Evolutionary conservation across 2,888 invertebrate genomes (phyloP), one percentile per base, ranked within the genome.

Genomic region (Cyaniris semiargus): DNA sequence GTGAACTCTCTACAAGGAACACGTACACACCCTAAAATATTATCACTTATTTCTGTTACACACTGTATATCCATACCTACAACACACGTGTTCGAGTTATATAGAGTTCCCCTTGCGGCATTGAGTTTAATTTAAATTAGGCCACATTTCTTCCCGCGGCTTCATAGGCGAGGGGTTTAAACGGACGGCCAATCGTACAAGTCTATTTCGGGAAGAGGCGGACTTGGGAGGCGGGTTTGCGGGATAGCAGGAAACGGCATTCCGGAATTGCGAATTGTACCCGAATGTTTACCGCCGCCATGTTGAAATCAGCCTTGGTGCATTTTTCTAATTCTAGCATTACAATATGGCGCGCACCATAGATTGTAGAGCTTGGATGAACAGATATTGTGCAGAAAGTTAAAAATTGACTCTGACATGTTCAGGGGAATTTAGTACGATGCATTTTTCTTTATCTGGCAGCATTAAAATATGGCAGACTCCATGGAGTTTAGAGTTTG

Each of bases 141-240:
- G 23, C n/a, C 60, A 76, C 21, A 44, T 31, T 18, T 56, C 31
- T 27, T 60, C 60, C 10, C 8, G 76, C 44, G 84, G 85, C 85
- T 84, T 89, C 86, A 90, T 90, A 90, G 89, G 87, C 85, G 85
- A 90, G 84, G 84, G 87, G 87, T 87, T 86, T 86, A 83, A 83
- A 83, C 79, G 81, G 83, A 83, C 89, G 83, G 86, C 93, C 93
- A 93, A 93, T 93, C 86, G 85, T 84, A 84, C 76, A 86, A 84
- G 85, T 85, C 85, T 89, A 88, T 89, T 90, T 87, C 82, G 86
- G 87, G 88, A 83, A 86, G 88, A 89, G 91, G 91, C 89, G 90
- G 89, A 84, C 85, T 86, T 83, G 82, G 86, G 86, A 87, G 89
- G 88, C 86, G 88, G 86, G 87, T 87, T 83, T 84, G 78, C 78